Conservation (phyloP, 1,140 invertebrate genomes). For the Drosophila malerkotliana region DNA sequence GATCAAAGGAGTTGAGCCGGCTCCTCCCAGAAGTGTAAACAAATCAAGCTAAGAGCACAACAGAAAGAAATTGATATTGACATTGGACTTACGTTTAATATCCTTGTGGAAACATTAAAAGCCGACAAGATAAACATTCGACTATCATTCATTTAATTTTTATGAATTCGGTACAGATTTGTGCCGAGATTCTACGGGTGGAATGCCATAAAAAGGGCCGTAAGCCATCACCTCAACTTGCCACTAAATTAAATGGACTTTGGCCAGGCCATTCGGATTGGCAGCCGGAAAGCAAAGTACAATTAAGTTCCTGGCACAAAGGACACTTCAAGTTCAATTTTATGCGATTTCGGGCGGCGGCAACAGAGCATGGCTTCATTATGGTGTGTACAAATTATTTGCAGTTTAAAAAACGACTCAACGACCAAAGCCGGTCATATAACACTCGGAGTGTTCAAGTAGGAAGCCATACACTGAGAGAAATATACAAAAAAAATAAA, state of each 20-base stretch:
- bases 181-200: slow-evolving; percentile 25
- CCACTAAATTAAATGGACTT: slow-evolving; percentile 71
- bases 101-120: slow-evolving; percentile 45
- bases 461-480: slow-evolving; percentile 8
- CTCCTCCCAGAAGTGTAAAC: slow-evolving; percentile 17
- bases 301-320: slow-evolving; percentile 70
- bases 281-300: slow-evolving; percentile 35
- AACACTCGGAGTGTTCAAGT: slow-evolving; percentile 49
- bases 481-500: not conserved
- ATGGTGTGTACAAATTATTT: slow-evolving; percentile 70
- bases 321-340: slow-evolving; percentile 66
- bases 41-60: slow-evolving; percentile 38
- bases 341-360: slow-evolving; percentile 14
- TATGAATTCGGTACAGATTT: slow-evolving; percentile 33
- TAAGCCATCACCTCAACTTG: slow-evolving; percentile 45
- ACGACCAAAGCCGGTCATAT: slow-evolving; percentile 59
- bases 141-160: slow-evolving; percentile 33
- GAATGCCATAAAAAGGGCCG: slow-evolving; percentile 30
- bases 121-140: slow-evolving; percentile 43
- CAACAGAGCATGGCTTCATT: slow-evolving; percentile 65
- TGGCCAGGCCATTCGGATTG: slow-evolving; percentile 45
- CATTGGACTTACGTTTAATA: slow-evolving; percentile 50
- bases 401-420: slow-evolving; percentile 64
- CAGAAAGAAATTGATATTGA: slow-evolving; percentile 38
- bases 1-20: slow-evolving; percentile 13